Percentiles rank a stretch among this genome's conserved stretches.
These are phyloP conservation scores for Mugil cephalus DNA, from an alignment of 2,113 vertebrate species.

Conservation along the genomic window DNA sequence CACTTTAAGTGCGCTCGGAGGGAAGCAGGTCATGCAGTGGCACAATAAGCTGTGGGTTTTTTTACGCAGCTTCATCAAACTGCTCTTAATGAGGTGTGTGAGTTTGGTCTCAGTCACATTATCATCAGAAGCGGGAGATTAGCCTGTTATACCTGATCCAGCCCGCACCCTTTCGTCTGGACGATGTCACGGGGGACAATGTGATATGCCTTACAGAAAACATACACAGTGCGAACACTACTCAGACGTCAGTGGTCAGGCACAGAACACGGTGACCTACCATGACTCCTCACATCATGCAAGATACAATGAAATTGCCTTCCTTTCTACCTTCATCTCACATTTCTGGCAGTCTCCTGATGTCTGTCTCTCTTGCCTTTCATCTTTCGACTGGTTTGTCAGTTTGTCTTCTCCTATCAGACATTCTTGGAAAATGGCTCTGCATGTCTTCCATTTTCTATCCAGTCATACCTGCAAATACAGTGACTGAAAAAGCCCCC, in stretches of 20 bases:
- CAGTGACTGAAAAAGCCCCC: not conserved
- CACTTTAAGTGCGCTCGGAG: slow-evolving; percentile 1
- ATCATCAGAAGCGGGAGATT: not conserved
- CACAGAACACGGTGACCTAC: not conserved
- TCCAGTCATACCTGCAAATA: slow-evolving; percentile 1
- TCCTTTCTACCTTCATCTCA: not conserved
- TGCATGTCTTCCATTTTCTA: not conserved
- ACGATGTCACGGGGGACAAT: too few relatives aligned
- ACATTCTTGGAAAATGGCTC: not conserved
- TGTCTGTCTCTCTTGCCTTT: not conserved
- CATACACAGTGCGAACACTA: not conserved
- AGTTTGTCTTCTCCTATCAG: slow-evolving; percentile 3
- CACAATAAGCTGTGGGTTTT: not conserved
- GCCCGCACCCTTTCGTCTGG: not conserved
- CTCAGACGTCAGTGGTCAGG: not conserved
- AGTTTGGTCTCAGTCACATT: slow-evolving; percentile 2
- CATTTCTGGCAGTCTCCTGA: not conserved
- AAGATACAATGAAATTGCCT: not conserved
- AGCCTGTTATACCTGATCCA: not conserved
- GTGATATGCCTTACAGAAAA: not conserved
- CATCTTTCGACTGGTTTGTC: not conserved
- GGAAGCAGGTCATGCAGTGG: slow-evolving; percentile 20
- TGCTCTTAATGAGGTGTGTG: slow-evolving; percentile 7
- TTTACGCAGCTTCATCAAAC: slow-evolving; percentile 1
- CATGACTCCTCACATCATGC: not conserved